Conservation (phyloP, 1,140 invertebrate species). For the Drosophila pectinifera region DNA sequence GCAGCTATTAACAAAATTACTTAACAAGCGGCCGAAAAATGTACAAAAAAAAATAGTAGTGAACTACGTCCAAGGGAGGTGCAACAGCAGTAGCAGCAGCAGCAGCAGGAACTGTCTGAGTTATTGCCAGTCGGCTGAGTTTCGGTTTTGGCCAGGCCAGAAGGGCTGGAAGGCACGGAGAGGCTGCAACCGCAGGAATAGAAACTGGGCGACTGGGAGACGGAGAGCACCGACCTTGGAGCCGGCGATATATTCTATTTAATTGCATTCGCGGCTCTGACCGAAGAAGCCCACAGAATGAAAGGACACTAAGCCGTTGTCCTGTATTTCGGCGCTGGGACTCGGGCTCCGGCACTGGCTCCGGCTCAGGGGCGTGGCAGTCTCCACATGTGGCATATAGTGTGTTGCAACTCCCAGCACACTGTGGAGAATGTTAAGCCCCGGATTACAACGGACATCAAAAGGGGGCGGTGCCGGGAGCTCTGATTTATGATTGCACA, state of each 20-base stretch:
- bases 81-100: slow-evolving; percentile 14
- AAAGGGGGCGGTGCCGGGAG: slow-evolving; percentile 46
- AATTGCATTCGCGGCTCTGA: slow-evolving; percentile 73
- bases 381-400: slow-evolving; percentile 21
- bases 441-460: slow-evolving; percentile 65
- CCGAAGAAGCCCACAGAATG: slow-evolving; percentile 29
- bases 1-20: slow-evolving; percentile 81
- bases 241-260: slow-evolving; percentile 75
- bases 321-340: slow-evolving; percentile 14
- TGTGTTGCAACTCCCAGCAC: slow-evolving; percentile 28
- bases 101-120: slow-evolving; percentile 55
- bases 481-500: slow-evolving; percentile 69
- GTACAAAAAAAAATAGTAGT: slow-evolving; percentile 9
- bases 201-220: slow-evolving; percentile 16
- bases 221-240: slow-evolving; percentile 36
- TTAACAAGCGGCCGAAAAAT: slow-evolving; percentile 76
- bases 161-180: slow-evolving; percentile 5
- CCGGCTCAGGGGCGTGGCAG: slow-evolving; percentile 1
- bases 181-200: slow-evolving; percentile 29
- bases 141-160: slow-evolving; percentile 58
- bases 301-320: slow-evolving; percentile 52
- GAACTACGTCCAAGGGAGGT: slow-evolving; percentile 8
- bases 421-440: slow-evolving; percentile 64
- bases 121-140: slow-evolving; percentile 73
- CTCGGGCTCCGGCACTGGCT: neutral